Percentiles rank a stretch among this genome's conserved stretches.
phyloP scores from a whole-genome alignment of 2,113 vertebrate species.

The Chelonoidis abingdonii region DNA sequence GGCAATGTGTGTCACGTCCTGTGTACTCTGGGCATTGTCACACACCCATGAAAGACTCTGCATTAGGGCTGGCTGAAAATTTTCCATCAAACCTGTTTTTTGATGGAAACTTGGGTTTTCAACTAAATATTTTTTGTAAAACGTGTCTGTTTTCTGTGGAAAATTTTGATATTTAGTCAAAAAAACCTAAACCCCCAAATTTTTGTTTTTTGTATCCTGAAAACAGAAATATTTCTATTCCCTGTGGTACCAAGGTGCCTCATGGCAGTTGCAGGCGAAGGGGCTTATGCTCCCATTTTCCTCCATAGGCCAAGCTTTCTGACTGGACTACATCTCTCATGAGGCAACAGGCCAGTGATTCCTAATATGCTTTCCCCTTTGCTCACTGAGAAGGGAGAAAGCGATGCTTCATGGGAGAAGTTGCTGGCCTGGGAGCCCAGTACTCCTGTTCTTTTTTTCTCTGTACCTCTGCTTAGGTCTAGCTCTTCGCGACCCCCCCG shows the following conservation, averaged over 20 bases:
- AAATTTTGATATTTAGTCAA: background rate
- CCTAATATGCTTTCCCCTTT: background rate
- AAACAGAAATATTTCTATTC: background rate
- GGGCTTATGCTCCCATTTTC: background rate
- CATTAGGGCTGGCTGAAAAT: background rate
- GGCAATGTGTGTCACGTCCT: background rate
- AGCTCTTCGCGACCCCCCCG: too few relatives aligned
- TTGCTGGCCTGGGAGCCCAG: background rate
- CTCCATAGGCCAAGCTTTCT: background rate
- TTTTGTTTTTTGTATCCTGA: background rate
- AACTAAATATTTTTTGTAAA: background rate
- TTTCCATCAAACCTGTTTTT: background rate
- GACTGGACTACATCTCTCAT: too few relatives aligned
- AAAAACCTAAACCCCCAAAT: too few relatives aligned
- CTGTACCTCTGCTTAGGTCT: too few relatives aligned
- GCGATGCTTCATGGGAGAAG: background rate
- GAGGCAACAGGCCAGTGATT: background rate
- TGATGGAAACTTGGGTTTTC: background rate
- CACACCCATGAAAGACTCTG: background rate
- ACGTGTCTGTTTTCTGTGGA: background rate
- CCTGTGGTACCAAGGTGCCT: background rate
- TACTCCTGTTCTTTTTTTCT: too few relatives aligned
- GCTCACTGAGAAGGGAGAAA: background rate
- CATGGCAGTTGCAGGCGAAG: background rate
- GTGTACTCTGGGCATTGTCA: background rate